phyloP scores from a whole-genome alignment of 2,113 vertebrate genomes.

The Anthoscopus minutus region DNA sequence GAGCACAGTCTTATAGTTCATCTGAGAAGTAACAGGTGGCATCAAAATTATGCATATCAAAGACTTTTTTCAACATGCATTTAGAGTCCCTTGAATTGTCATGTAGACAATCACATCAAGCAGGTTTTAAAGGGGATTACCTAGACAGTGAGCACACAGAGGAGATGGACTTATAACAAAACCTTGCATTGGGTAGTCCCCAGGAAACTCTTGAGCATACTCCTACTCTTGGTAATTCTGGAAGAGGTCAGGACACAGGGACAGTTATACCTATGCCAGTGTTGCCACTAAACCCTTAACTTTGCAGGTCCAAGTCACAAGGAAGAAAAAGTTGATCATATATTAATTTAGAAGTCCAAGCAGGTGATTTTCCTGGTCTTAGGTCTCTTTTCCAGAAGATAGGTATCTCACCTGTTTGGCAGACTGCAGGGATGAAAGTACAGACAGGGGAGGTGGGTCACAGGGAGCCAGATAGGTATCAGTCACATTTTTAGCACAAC shows the following conservation, averaged over 20 bases:
- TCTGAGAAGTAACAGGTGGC: background rate
- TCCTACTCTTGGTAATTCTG: background rate
- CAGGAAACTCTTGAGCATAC: background rate
- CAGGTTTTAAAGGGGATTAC: background rate
- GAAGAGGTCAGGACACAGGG: background rate
- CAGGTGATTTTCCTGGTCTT: background rate
- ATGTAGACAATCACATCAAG: background rate
- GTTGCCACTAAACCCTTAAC: background rate
- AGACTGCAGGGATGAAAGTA: background rate
- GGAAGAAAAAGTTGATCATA: background rate
- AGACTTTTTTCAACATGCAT: background rate
- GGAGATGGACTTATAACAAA: background rate
- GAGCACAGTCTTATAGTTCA: background rate
- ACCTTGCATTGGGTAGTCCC: background rate
- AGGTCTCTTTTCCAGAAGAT: background rate
- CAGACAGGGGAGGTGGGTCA: rapidly evolving
- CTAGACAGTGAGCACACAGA: background rate
- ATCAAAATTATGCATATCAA: background rate
- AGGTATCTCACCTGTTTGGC: background rate
- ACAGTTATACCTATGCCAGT: background rate
- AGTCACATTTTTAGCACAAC: background rate
- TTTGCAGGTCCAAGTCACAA: background rate
- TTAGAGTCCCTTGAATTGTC: background rate
- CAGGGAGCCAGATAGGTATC: background rate
- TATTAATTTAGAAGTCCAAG: background rate